phyloP scores from a whole-genome alignment of 2,888 invertebrate species.

The Agonum fuliginosum region DNA sequence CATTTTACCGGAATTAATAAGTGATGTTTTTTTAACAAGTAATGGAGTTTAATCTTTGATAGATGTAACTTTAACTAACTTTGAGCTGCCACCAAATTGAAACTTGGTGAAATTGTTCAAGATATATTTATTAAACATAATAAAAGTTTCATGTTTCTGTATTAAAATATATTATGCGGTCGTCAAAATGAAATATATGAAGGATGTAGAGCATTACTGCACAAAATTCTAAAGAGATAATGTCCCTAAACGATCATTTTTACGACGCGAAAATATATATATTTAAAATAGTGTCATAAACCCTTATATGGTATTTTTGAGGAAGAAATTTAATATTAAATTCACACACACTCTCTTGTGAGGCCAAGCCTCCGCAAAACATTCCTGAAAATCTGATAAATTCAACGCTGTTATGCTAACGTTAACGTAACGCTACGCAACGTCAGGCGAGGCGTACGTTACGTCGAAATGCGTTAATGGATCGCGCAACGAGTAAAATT shows the following conservation, averaged over 20 bases:
- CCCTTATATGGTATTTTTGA: background rate
- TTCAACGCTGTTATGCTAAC: slow-evolving; percentile 3
- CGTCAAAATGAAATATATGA: slow-evolving; percentile 38
- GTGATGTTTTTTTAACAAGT: too few species aligned
- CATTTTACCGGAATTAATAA: too few species aligned
- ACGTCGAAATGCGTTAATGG: background rate
- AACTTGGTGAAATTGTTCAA: background rate
- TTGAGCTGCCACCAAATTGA: too few species aligned
- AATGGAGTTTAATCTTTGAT: too few species aligned
- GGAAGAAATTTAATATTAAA: slow-evolving; percentile 38
- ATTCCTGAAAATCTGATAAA: slow-evolving; percentile 31
- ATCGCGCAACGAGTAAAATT: background rate
- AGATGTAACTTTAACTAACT: too few species aligned
- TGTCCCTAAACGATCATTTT: slow-evolving; percentile 30
- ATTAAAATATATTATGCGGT: slow-evolving; percentile 12
- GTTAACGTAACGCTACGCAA: background rate
- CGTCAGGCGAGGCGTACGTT: background rate
- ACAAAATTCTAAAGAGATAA: slow-evolving; percentile 34
- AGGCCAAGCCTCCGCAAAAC: slow-evolving; percentile 3
- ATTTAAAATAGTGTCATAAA: slow-evolving; percentile 43
- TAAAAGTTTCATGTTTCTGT: slow-evolving; percentile 26
- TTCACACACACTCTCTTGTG: slow-evolving; percentile 31
- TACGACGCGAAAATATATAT: slow-evolving; percentile 32
- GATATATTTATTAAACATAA: background rate
- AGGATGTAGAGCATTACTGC: slow-evolving; percentile 17